These are phyloP conservation scores for Ameiurus melas DNA, from an alignment of 2,113 vertebrate species.

Conservation along the genomic window DNA sequence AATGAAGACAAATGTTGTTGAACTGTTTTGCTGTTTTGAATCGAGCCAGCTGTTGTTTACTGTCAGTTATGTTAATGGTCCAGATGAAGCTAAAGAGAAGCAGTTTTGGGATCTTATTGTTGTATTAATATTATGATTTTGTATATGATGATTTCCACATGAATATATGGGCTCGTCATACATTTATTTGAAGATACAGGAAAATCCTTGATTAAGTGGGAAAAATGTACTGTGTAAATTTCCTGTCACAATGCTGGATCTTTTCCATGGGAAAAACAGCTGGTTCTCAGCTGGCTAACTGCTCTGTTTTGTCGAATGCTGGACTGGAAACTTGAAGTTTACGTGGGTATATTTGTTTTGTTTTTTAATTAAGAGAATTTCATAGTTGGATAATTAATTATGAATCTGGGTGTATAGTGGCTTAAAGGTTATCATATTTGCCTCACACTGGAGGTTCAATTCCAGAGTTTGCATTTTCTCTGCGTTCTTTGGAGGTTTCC, in stretches of 20 bases:
- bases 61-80: conserved; percentile 32
- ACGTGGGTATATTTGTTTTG: neutral
- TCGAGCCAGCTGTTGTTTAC: conserved; percentile 48
- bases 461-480: too few relatives aligned
- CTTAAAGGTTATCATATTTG: too few relatives aligned
- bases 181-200: neutral
- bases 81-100: conserved; percentile 21
- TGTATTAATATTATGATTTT: neutral
- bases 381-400: neutral
- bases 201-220: neutral
- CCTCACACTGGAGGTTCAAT: too few relatives aligned
- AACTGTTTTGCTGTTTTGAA: conserved; percentile 45
- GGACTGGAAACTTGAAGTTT: neutral
- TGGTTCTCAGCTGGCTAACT: neutral
- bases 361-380: too few relatives aligned
- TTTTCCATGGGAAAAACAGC: neutral
- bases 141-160: neutral
- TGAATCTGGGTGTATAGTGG: too few relatives aligned
- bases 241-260: neutral
- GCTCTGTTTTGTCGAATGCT: neutral
- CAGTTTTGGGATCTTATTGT: neutral
- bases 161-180: neutral
- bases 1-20: conserved; percentile 46
- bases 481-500: too few relatives aligned
- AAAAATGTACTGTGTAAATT: neutral